Evolutionary conservation across 2,113 vertebrate genomes (phyloP), one percentile per base, ranked within the genome.

Genomic region (Neogobius melanostomus): DNA sequence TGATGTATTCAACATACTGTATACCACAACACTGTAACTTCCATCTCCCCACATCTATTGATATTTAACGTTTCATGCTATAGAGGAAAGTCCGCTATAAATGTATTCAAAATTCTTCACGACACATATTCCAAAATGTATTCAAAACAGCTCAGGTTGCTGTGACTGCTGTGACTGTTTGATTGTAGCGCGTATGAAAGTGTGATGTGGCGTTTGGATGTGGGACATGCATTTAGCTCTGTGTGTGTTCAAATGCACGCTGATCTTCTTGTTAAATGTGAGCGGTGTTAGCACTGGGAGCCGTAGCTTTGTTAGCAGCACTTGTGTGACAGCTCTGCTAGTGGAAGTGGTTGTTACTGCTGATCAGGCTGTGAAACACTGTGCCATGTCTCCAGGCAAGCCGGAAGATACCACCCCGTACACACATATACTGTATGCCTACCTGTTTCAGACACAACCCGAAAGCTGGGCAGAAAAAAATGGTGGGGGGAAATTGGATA

Each of bases 281-380:
- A 89, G 81, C 82, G 59, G 82, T 86, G 85, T 78, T 82, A 85
- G 76, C 85, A 76, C 84, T 82, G 76, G 84, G 88, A 82, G 83
- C 76, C 75, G 76, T 76, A 85, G 84, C 83, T 82, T 88, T 87
- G 87, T 90, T 89, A 89, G 84, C 79, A 45, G 65, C 68, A 7
- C 83, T 56, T 78, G 45, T 83, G 85, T 89, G 89, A 88, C 86
- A 88, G 83, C 73, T 86, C 78, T 75, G 84, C 61, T 82, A 68
- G 85, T 82, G 75, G 83, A 87, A 83, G 66, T 83, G 81, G 88
- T 85, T 88, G 83, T 88, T 87, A 88, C 75, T 68, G 75, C 79
- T 86, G 81, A 87, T 88, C 80, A 87, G 69, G 84, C 88, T 87
- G 85, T 87, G 87, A 88, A 87, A 85, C 82, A 84, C 87, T 79